phyloP scores from a whole-genome alignment of 2,888 invertebrate species.

The Dryobotodes eremita region DNA sequence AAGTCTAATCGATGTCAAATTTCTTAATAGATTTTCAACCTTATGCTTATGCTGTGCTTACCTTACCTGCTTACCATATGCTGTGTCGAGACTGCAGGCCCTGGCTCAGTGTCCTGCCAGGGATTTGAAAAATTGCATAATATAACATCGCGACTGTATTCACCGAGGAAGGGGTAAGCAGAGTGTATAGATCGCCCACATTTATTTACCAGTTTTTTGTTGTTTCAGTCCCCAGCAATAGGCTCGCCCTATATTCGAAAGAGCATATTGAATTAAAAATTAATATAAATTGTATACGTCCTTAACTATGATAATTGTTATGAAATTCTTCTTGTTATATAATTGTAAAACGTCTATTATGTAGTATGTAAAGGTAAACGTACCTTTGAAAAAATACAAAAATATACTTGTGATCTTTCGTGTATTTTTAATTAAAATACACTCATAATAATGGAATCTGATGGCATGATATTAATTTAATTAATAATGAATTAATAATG shows the following conservation, averaged over 20 bases:
- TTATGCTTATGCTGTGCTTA: no score
- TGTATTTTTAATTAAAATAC: constrained; percentile 36
- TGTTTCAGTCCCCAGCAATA: not conserved
- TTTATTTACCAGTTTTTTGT: not conserved
- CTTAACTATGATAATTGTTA: constrained; percentile 59
- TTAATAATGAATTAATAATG: constrained; percentile 14
- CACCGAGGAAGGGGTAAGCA: not conserved
- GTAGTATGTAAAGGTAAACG: not conserved
- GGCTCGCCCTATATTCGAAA: not conserved
- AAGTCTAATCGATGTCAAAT: no score
- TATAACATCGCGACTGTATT: not conserved
- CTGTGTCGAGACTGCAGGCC: no score
- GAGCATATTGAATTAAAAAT: not conserved
- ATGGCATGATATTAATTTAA: constrained; percentile 58
- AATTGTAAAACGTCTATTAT: constrained; percentile 57
- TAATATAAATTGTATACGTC: constrained; percentile 32
- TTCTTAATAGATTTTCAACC: no score
- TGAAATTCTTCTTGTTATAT: constrained; percentile 61
- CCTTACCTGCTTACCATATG: no score
- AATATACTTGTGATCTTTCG: constrained; percentile 21
- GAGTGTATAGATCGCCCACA: not conserved
- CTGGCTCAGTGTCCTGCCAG: not conserved
- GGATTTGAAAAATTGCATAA: not conserved
- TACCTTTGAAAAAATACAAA: constrained; percentile 3
- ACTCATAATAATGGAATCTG: constrained; percentile 49